These are phyloP conservation scores for Halichondria panicea DNA, from an alignment of 37 sponge, comb jelly and placozoan species.

Conservation along the genomic window DNA sequence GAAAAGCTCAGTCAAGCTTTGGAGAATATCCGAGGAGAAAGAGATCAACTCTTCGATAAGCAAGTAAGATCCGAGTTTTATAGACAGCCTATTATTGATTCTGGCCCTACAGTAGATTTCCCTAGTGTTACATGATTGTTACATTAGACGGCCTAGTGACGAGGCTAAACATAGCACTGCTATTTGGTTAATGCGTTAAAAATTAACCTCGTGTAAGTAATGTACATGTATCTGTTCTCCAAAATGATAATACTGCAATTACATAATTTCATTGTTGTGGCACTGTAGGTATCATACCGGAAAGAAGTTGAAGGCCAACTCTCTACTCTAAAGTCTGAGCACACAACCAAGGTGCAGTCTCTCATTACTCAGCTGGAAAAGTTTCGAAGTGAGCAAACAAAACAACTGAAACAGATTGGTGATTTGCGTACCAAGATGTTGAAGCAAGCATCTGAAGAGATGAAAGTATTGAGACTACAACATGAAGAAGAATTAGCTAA, in stretches of 20 bases:
- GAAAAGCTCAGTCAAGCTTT: conserved; percentile 8
- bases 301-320: conserved; percentile 22
- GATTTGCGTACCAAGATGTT: background rate
- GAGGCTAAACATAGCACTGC: no score
- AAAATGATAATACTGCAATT: no score
- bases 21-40: conserved; percentile 5
- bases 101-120: no score
- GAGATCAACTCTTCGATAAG: background rate
- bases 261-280: background rate
- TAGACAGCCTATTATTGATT: no score
- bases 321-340: conserved; percentile 5
- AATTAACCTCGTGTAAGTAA: no score
- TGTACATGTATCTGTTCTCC: no score
- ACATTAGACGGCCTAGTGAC: no score
- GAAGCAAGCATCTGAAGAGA: conserved; percentile 1
- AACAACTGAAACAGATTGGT: conserved; percentile 20
- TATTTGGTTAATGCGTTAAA: no score
- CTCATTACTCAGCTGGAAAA: conserved; percentile 24
- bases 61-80: no score
- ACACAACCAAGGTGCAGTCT: conserved; percentile 16
- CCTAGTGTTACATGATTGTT: no score
- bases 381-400: conserved; percentile 13
- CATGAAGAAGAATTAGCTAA: conserved; percentile 33
- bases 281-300: conserved; percentile 7
- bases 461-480: conserved; percentile 2